A percentile compares a stretch with the other conserved stretches of the same genome.
Evolutionary conservation across 2,113 vertebrate genomes (phyloP).

Genomic region (Malurus cyaneus): DNA sequence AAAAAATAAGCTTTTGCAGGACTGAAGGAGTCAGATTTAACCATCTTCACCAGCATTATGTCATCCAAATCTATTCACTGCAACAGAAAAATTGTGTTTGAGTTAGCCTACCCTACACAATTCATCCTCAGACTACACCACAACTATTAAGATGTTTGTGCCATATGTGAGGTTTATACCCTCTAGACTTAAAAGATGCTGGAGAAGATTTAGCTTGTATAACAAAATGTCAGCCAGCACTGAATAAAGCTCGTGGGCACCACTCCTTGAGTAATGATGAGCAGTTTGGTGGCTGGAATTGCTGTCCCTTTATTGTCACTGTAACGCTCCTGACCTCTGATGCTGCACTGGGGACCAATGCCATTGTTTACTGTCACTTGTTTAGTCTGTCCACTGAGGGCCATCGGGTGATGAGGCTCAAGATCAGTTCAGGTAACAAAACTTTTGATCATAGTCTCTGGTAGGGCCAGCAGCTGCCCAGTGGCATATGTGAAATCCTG

Average conservation of each 20-base stretch:
- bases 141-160: not conserved
- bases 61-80: not conserved
- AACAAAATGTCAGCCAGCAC: not conserved
- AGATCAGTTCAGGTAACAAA: not conserved
- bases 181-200: not conserved
- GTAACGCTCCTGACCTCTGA: not conserved
- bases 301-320: not conserved
- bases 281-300: not conserved
- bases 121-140: not conserved
- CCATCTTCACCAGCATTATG: not conserved
- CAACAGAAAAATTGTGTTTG: not conserved
- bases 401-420: not conserved
- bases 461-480: not conserved
- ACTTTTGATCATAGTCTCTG: not conserved
- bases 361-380: not conserved
- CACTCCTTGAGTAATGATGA: not conserved
- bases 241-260: not conserved
- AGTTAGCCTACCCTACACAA: not conserved
- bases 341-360: not conserved
- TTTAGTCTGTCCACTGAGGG: not conserved
- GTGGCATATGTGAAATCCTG: not conserved
- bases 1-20: not conserved
- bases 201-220: not conserved
- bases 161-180: not conserved
- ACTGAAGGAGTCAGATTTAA: not conserved